A percentile compares a stretch with the other conserved stretches of the same genome.
Evolutionary conservation across 2,797 vertebrate species (phyloP).

Genomic region (Thaleichthys pacificus): DNA sequence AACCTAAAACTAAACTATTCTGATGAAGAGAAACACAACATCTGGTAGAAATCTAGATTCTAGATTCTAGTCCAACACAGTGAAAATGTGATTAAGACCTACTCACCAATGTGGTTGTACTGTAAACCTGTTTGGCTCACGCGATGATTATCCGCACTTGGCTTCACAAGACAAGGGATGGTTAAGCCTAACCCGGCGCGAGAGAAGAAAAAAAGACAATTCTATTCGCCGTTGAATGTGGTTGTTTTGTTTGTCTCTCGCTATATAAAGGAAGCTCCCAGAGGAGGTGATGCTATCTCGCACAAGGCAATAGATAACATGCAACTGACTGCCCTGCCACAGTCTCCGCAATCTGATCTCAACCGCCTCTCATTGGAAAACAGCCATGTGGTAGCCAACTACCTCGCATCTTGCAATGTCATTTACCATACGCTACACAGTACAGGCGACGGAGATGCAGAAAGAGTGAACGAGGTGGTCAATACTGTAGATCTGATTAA

Average conservation of each 20-base stretch:
- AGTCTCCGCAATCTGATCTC: conserved; percentile 73
- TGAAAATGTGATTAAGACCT: conserved; percentile 33
- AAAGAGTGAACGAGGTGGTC: neutral
- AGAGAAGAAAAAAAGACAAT: conserved; percentile 46
- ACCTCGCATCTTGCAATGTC: conserved; percentile 38
- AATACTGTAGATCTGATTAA: neutral
- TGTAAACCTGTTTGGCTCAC: conserved; percentile 69
- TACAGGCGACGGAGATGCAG: neutral
- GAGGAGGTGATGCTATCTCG: conserved; percentile 59
- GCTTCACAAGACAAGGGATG: conserved; percentile 59
- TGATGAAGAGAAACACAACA: neutral
- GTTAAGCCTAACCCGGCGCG: conserved; percentile 55
- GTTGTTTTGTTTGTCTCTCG: conserved; percentile 48
- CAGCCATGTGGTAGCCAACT: conserved; percentile 66
- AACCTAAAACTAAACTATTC: neutral
- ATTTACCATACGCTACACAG: conserved; percentile 17
- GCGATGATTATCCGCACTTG: conserved; percentile 65
- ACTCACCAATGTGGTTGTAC: conserved; percentile 75
- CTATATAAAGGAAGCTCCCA: conserved; percentile 67
- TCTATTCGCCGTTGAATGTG: conserved; percentile 56
- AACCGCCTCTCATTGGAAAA: conserved; percentile 75
- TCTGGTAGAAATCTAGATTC: neutral
- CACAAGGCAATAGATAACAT: conserved; percentile 70
- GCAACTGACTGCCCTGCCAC: conserved; percentile 80
- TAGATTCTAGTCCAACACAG: neutral